Conservation (phyloP, 1,140 invertebrate species). For the Lanistes nyassanus region DNA sequence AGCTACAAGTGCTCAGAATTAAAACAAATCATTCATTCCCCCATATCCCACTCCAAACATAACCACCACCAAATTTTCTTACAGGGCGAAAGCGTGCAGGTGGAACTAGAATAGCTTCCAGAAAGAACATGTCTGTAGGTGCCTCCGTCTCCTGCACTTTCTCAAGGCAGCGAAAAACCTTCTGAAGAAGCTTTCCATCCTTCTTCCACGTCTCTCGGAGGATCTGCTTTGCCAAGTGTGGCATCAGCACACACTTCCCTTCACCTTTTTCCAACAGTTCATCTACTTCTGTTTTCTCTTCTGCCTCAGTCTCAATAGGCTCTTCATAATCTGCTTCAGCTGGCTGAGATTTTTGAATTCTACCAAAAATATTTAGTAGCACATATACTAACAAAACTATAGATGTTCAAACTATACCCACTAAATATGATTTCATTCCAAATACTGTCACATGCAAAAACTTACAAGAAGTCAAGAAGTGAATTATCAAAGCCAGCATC, state of each 20-base stretch:
- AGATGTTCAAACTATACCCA: too few relatives aligned
- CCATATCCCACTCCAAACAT: background rate
- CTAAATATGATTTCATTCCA: too few relatives aligned
- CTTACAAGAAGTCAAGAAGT: too few relatives aligned
- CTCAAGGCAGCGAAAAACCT: slow-evolving; percentile 79
- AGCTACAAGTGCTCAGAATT: too few relatives aligned
- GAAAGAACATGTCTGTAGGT: slow-evolving; percentile 91
- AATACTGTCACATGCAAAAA: too few relatives aligned
- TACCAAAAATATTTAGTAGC: too few relatives aligned
- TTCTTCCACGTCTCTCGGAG: slow-evolving; percentile 81
- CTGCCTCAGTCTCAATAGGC: background rate
- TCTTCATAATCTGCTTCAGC: background rate
- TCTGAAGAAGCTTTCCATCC: slow-evolving; percentile 77
- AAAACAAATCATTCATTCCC: too few relatives aligned
- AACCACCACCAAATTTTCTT: slow-evolving; percentile 48
- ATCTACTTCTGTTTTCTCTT: slow-evolving; percentile 43
- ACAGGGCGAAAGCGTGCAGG: slow-evolving; percentile 88
- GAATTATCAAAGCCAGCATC: too few relatives aligned
- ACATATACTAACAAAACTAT: too few relatives aligned
- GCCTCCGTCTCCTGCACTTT: slow-evolving; percentile 67
- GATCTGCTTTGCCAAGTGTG: slow-evolving; percentile 72
- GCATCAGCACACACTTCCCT: slow-evolving; percentile 58
- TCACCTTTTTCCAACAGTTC: slow-evolving; percentile 23
- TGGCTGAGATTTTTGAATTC: background rate
- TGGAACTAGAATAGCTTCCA: slow-evolving; percentile 84